Evolutionary conservation across 2,797 vertebrate genomes (phyloP), one percentile per base, ranked within the genome.

Genomic region (Ctenopoma multispine): DNA sequence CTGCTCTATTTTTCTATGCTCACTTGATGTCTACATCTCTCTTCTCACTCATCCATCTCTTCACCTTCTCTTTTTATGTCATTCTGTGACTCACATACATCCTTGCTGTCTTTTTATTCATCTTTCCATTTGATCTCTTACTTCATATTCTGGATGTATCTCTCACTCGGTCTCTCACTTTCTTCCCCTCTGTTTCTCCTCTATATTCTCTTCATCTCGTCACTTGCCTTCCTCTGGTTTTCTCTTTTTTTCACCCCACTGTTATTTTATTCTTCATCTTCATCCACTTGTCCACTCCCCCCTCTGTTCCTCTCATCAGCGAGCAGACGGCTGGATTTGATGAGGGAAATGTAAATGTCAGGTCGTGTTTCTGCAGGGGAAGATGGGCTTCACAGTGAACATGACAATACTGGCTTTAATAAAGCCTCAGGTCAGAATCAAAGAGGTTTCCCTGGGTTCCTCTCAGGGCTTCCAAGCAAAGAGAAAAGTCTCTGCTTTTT

Each of bases 311-410:
- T 63, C 82, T 85, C 79, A 69, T 85, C 78, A 74, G 68, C 6
- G 38, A 60, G 77, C 82, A 79, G 83, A 75, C 65, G 49, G 75
- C 54, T 36, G 63, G 67, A 51, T 84, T 75, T 84, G 84, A 88
- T 81, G 75, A 81, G 78, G 53, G 78, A 76, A 75, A 85, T 85
- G 79, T 85, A 81, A 80, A 90, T 87, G 84, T 85, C 84, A 87
- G 81, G 27, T 50, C 2, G 50, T 66, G 58, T 83, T 80, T 76
- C 84, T 69, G 77, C 72, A 23, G 71, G 59, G 17, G 47, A 23
- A 71, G 72, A 58, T 0, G 60, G 69, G 64, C 73, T 75, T 79
- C 69, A 78, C 50, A 77, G 55, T 1, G 69, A 87, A 84, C 79
- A 79, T 63, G 69, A 84, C 69, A 67, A 74, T 48, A n/a, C 69